phyloP scores from a whole-genome alignment of 2,888 invertebrate species.

The Abrostola tripartita region DNA sequence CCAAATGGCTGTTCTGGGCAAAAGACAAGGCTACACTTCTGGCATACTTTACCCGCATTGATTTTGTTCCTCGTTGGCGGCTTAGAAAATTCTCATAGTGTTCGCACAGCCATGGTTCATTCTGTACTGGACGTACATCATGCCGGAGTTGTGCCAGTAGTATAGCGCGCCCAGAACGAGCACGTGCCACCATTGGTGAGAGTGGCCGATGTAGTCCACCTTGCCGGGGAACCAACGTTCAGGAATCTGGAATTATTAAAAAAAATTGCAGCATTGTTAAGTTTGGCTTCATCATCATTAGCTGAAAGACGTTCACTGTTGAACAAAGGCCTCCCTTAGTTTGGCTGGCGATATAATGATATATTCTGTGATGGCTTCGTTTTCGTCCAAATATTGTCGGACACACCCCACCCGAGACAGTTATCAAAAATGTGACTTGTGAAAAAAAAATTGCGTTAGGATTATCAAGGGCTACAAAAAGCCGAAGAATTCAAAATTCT shows the following conservation, averaged over 20 bases:
- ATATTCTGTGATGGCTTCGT: too few species aligned
- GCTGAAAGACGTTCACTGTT: too few species aligned
- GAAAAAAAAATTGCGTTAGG: too few species aligned
- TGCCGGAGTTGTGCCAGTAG: constrained; percentile 97
- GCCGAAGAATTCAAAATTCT: too few species aligned
- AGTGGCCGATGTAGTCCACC: constrained; percentile 97
- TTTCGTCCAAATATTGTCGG: too few species aligned
- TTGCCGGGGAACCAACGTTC: constrained; percentile 95
- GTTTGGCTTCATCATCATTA: too few species aligned
- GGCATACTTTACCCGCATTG: background rate
- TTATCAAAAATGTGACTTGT: too few species aligned
- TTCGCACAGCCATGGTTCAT: constrained; percentile 93
- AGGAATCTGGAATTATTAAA: constrained; percentile 88
- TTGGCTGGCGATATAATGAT: too few species aligned
- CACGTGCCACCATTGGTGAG: constrained; percentile 99
- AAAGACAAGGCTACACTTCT: background rate
- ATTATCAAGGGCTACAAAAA: too few species aligned
- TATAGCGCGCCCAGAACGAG: constrained; percentile 96
- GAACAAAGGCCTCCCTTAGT: too few species aligned
- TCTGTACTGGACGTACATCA: constrained; percentile 93
- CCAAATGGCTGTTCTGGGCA: background rate
- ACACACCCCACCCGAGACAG: too few species aligned
- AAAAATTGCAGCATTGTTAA: too few species aligned
- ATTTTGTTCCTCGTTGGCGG: background rate
- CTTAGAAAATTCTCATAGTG: constrained; percentile 89